Evolutionary conservation across 2,797 vertebrate genomes (phyloP).

Genomic region (Enteromius radiatus): DNA sequence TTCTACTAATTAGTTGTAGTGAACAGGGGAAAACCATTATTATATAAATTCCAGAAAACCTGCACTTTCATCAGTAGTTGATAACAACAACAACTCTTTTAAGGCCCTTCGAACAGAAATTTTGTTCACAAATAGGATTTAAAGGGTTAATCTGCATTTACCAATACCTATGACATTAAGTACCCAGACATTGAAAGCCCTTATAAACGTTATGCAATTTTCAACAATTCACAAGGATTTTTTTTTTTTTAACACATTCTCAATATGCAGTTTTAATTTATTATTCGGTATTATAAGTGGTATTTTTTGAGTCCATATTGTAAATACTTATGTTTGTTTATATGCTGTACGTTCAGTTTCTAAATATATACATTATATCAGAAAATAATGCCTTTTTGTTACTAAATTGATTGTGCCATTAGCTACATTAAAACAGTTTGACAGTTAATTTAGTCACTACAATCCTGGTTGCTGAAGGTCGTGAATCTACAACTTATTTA

Average conservation of each 20-base stretch:
- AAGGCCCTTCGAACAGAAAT: background rate
- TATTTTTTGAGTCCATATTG: background rate
- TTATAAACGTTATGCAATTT: conserved; percentile 23
- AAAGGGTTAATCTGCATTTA: conserved; percentile 27
- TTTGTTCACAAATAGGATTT: conserved; percentile 17
- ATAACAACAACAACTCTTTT: background rate
- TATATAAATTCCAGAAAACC: background rate
- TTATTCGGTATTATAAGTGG: background rate
- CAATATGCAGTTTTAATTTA: background rate
- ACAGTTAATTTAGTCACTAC: background rate
- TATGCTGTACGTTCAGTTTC: background rate
- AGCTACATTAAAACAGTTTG: background rate
- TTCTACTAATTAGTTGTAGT: background rate
- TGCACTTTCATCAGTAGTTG: background rate
- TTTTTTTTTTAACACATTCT: background rate
- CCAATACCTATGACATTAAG: conserved; percentile 17
- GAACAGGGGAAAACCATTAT: background rate
- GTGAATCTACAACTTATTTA: background rate
- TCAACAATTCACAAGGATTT: conserved; percentile 6
- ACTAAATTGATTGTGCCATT: background rate
- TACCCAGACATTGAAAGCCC: conserved; percentile 37
- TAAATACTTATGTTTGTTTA: background rate
- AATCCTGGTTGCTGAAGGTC: background rate
- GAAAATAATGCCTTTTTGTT: background rate
- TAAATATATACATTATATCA: background rate